These are phyloP conservation scores for Aphelinus certus DNA, from an alignment of 1,140 invertebrate genomes.

Conservation along the genomic window DNA sequence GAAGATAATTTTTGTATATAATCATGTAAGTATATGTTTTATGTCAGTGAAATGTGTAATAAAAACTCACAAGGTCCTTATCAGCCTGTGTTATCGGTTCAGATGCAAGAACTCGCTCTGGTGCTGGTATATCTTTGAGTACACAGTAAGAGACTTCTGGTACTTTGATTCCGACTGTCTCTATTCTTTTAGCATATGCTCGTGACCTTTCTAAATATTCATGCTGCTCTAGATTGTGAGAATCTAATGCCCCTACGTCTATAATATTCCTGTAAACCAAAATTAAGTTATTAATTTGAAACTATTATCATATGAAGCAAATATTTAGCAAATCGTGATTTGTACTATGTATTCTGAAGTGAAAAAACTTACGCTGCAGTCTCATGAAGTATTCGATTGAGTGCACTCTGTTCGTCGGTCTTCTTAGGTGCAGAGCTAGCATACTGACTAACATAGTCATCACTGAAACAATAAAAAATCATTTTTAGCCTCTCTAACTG, in stretches of 20 bases:
- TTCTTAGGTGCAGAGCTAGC: constrained; percentile 78
- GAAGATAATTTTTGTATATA: constrained; percentile 3
- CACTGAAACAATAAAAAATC: constrained; percentile 62
- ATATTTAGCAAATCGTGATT: neutral
- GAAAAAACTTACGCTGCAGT: constrained; percentile 81
- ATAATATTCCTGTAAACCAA: constrained; percentile 78
- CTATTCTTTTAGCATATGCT: constrained; percentile 73
- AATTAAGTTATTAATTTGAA: constrained; percentile 36
- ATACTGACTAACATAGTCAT: constrained; percentile 72
- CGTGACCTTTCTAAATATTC: constrained; percentile 81
- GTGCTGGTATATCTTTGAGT: constrained; percentile 69
- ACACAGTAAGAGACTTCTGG: constrained; percentile 62
- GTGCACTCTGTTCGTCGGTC: constrained; percentile 86
- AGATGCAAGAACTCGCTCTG: constrained; percentile 68
- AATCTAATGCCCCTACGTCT: constrained; percentile 82
- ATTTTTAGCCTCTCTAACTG: constrained; percentile 2
- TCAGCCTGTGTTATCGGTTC: constrained; percentile 67
- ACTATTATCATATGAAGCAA: neutral
- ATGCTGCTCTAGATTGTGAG: constrained; percentile 81
- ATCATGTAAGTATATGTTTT: constrained; percentile 3
- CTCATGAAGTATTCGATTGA: constrained; percentile 87
- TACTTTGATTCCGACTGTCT: constrained; percentile 62
- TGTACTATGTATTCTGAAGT: neutral
- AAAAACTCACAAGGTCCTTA: constrained; percentile 67
- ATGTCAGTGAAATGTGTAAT: constrained; percentile 5